Conservation (phyloP, 2,888 invertebrate species). For the Lithophane semibrunnea region DNA sequence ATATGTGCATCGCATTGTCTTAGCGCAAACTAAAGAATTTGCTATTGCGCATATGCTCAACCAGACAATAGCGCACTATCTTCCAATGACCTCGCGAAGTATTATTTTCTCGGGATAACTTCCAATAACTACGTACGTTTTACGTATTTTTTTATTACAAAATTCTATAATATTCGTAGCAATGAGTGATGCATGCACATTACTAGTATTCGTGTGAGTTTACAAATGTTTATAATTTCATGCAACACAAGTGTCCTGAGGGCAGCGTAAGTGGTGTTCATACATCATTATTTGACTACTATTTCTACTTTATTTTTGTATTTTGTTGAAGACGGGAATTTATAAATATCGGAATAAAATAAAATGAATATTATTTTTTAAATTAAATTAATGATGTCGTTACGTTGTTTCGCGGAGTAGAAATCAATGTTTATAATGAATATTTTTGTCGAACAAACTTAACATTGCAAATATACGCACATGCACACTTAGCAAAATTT, state of each 20-base stretch:
- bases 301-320: constrained; percentile 30
- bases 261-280: constrained; percentile 62
- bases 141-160: neutral
- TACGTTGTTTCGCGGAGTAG: neutral
- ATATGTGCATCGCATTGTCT: neutral
- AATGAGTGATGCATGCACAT: constrained; percentile 61
- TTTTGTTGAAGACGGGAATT: constrained; percentile 28
- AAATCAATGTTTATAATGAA: neutral
- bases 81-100: neutral
- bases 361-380: neutral
- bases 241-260: constrained; percentile 62
- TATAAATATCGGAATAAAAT: neutral
- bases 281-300: constrained; percentile 61
- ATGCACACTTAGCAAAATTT: neutral
- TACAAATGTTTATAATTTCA: constrained; percentile 60
- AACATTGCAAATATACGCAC: neutral
- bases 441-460: neutral
- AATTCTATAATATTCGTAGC: constrained; percentile 28
- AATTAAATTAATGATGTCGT: neutral
- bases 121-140: neutral
- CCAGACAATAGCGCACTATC: neutral
- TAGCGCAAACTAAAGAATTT: neutral
- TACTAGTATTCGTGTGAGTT: constrained; percentile 44
- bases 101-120: neutral
- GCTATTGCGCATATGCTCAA: neutral